Evolutionary conservation across 2,113 vertebrate genomes (phyloP).

Genomic region (Synchiropus splendidus): DNA sequence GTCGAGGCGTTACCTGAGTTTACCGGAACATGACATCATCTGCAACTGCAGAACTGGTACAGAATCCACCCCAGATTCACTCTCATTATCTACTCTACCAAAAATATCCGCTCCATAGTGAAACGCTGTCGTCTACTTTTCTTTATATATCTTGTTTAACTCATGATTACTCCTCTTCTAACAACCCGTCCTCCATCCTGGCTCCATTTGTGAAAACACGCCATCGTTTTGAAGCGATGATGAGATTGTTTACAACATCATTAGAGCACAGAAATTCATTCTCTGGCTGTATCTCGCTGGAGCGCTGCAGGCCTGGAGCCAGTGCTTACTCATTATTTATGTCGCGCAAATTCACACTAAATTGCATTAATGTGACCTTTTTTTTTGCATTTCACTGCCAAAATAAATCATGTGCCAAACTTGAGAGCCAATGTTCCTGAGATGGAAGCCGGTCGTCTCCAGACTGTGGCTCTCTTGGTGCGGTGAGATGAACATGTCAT

Average conservation of each 20-base stretch:
- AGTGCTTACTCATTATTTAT: conserved; percentile 45
- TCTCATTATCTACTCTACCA: too few relatives aligned
- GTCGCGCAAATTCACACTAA: conserved; percentile 37
- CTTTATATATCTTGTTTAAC: too few relatives aligned
- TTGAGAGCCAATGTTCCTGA: conserved; percentile 19
- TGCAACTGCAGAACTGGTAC: too few relatives aligned
- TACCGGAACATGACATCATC: too few relatives aligned
- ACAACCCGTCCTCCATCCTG: too few relatives aligned
- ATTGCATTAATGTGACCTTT: conserved; percentile 41
- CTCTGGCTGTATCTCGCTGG: conserved; percentile 27
- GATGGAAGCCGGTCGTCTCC: background rate
- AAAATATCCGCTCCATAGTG: too few relatives aligned
- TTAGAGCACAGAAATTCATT: conserved; percentile 46
- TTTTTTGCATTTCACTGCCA: conserved; percentile 31
- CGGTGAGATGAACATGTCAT: too few relatives aligned
- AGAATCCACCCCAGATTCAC: too few relatives aligned
- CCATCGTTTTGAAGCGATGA: conserved; percentile 19
- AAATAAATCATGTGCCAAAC: conserved; percentile 20
- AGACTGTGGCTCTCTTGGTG: too few relatives aligned
- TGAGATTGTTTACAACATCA: conserved; percentile 46
- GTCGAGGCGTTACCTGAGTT: too few relatives aligned
- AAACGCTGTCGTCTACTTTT: background rate
- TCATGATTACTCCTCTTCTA: too few relatives aligned
- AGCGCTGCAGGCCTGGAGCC: conserved; percentile 42
- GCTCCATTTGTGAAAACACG: too few relatives aligned